phyloP scores from a whole-genome alignment of 2,113 vertebrate genomes.

The Scortum barcoo region DNA sequence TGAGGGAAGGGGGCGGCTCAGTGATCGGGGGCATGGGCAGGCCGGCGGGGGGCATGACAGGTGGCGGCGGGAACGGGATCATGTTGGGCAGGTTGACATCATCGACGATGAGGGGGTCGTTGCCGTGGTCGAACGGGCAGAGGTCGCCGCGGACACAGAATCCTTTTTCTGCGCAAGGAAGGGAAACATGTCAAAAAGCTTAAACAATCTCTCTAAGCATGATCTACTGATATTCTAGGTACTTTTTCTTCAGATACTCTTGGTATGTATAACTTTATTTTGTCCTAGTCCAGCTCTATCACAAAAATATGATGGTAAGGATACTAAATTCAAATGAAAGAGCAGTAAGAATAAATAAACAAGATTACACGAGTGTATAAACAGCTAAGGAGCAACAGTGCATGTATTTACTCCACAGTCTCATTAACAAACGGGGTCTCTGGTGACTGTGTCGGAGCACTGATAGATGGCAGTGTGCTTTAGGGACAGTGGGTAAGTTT shows the following conservation, averaged over 20 bases:
- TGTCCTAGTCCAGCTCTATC: background rate
- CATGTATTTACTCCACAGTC: conserved; percentile 61
- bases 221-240: background rate
- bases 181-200: background rate
- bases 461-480: conserved; percentile 53
- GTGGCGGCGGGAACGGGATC: conserved; percentile 96
- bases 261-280: too few species aligned
- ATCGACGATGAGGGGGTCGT: conserved; percentile 94
- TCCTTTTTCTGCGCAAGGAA: conserved; percentile 90
- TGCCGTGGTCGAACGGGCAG: conserved; percentile 96
- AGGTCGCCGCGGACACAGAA: conserved; percentile 97
- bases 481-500: conserved; percentile 70
- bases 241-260: background rate
- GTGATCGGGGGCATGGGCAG: conserved; percentile 82
- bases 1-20: conserved; percentile 79
- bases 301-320: background rate
- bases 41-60: conserved; percentile 87
- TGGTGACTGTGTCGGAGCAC: conserved; percentile 48
- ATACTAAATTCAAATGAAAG: background rate
- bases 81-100: conserved; percentile 95
- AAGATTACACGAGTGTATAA: background rate
- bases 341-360: background rate
- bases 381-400: background rate
- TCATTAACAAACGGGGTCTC: conserved; percentile 69
- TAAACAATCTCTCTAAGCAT: background rate